Conservation (phyloP, 2,113 vertebrate species). For the Catharus minimus region DNA sequence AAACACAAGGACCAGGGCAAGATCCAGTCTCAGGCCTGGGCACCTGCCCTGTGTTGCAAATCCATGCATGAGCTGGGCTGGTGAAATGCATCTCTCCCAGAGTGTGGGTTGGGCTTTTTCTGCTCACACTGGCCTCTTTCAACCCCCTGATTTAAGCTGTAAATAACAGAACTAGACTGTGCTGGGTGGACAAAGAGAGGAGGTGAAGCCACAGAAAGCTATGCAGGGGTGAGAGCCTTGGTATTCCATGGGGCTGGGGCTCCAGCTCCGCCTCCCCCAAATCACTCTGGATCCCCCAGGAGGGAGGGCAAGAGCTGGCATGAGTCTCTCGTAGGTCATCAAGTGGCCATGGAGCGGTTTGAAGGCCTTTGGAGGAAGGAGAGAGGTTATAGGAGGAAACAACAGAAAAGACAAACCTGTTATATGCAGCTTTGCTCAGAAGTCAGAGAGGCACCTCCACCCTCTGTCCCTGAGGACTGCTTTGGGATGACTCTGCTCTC, state of each 20-base stretch:
- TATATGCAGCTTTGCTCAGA: neutral
- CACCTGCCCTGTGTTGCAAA: neutral
- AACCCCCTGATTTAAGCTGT: neutral
- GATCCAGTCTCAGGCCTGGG: neutral
- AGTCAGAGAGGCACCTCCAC: neutral
- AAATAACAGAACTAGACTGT: neutral
- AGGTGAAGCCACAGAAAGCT: neutral
- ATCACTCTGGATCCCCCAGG: neutral
- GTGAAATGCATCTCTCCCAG: neutral
- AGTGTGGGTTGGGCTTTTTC: neutral
- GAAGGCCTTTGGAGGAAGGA: neutral
- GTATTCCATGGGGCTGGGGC: too few relatives aligned
- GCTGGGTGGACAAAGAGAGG: neutral
- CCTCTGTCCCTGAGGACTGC: neutral
- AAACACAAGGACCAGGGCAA: accelerated
- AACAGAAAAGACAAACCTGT: accelerated
- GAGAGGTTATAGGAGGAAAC: neutral
- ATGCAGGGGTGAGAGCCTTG: neutral
- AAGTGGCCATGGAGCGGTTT: neutral
- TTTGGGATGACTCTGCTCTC: neutral
- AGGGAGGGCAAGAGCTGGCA: neutral
- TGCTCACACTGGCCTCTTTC: neutral
- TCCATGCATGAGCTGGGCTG: neutral
- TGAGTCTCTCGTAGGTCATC: neutral
- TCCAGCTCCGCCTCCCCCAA: neutral